Percentiles rank a stretch among this genome's conserved stretches.
These are phyloP conservation scores for Melieria omissa DNA, from an alignment of 2,888 invertebrate species.

Conservation along the genomic window DNA sequence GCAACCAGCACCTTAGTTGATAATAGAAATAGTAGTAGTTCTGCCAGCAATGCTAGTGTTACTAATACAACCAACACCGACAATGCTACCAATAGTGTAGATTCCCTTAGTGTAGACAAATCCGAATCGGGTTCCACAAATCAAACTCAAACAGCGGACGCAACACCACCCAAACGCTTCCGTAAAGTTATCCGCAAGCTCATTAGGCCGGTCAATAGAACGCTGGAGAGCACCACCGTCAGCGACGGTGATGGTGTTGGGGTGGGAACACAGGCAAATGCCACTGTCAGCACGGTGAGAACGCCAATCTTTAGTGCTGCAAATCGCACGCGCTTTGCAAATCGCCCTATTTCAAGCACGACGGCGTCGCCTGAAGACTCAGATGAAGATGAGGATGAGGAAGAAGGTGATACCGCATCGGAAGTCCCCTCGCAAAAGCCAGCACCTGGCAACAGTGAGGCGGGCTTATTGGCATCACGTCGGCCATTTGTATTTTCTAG, in stretches of 20 bases:
- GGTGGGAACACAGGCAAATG: too few species aligned
- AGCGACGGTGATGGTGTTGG: background rate
- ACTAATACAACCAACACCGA: conserved; percentile 52
- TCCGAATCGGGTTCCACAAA: conserved; percentile 37
- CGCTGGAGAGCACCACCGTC: background rate
- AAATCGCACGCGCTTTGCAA: conserved; percentile 41
- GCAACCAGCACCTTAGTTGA: conserved; percentile 43
- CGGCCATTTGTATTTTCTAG: conserved; percentile 25
- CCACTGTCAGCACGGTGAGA: conserved; percentile 3
- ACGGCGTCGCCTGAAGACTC: conserved; percentile 28
- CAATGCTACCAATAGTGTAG: conserved; percentile 44
- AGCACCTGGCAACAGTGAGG: background rate
- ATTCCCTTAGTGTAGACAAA: conserved; percentile 41
- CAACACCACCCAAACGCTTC: conserved; percentile 53
- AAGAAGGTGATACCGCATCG: conserved; percentile 20
- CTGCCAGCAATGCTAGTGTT: conserved; percentile 48
- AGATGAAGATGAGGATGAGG: conserved; percentile 29
- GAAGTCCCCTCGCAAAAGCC: conserved; percentile 19
- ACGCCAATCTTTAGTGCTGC: conserved; percentile 31
- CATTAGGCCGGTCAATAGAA: conserved; percentile 51
- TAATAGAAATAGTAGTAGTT: conserved; percentile 46
- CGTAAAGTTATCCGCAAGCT: conserved; percentile 59
- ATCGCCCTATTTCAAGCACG: conserved; percentile 19
- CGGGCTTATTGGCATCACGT: conserved; percentile 9
- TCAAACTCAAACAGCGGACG: conserved; percentile 39